Percentiles rank a stretch among this genome's conserved stretches.
phyloP scores from a whole-genome alignment of 2,888 invertebrate genomes.

The Phlogophora meticulosa region DNA sequence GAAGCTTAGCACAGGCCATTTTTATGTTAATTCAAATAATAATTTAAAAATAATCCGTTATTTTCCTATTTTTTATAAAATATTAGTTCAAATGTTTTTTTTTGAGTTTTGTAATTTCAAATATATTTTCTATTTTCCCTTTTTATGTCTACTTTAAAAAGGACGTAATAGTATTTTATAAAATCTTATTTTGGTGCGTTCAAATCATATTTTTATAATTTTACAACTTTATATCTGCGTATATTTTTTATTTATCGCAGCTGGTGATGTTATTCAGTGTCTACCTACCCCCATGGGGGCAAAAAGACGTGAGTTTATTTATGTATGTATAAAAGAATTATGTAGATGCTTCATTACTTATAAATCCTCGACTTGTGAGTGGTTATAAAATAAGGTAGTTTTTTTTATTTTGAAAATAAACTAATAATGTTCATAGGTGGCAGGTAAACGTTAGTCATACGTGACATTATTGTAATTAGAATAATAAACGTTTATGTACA shows the following conservation, averaged over 20 bases:
- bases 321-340: background rate
- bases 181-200: too few species aligned
- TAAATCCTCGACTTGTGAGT: too few species aligned
- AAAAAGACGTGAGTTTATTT: too few species aligned
- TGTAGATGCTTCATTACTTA: background rate
- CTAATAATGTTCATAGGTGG: background rate
- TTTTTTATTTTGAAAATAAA: too few species aligned
- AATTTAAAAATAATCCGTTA: conserved; percentile 20
- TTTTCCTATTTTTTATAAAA: background rate
- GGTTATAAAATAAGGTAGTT: too few species aligned
- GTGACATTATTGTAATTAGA: conserved; percentile 9
- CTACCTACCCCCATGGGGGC: too few species aligned
- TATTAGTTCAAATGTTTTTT: background rate
- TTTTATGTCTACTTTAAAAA: background rate
- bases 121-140: background rate
- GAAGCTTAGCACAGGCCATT: conserved; percentile 9
- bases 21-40: conserved; percentile 20
- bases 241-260: too few species aligned
- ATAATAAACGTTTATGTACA: conserved; percentile 1
- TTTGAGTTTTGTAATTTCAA: conserved; percentile 17
- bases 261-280: too few species aligned
- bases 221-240: too few species aligned
- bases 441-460: background rate
- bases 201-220: too few species aligned
- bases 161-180: background rate